Conservation (phyloP, 2,888 invertebrate genomes). For the Alsophila aescularia region DNA sequence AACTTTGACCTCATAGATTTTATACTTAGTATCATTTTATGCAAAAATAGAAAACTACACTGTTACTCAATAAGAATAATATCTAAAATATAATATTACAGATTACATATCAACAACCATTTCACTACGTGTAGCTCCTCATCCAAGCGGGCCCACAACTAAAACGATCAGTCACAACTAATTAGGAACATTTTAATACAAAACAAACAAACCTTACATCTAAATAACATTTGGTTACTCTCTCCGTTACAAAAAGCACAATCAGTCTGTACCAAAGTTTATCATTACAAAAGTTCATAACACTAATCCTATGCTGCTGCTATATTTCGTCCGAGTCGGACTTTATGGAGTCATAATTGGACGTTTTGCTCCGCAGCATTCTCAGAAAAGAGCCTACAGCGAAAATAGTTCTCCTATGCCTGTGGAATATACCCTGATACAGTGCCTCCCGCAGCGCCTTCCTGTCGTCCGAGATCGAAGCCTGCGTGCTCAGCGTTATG, state of each 20-base stretch:
- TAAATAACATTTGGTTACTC: constrained; percentile 49
- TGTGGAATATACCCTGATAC: constrained; percentile 91
- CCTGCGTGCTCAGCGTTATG: constrained; percentile 78
- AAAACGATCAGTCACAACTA: constrained; percentile 62
- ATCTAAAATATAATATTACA: constrained; percentile 1
- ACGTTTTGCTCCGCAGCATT: constrained; percentile 89
- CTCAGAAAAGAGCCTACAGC: constrained; percentile 90
- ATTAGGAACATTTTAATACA: constrained; percentile 80
- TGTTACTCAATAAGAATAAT: constrained; percentile 10
- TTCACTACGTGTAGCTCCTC: constrained; percentile 41
- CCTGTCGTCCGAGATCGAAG: constrained; percentile 83
- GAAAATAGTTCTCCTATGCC: constrained; percentile 90
- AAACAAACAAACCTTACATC: constrained; percentile 59
- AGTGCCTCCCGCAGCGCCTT: constrained; percentile 89
- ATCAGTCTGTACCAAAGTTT: constrained; percentile 73
- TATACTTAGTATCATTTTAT: too few species aligned
- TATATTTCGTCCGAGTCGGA: constrained; percentile 84
- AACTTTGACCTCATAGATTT: too few species aligned
- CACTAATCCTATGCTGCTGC: constrained; percentile 60
- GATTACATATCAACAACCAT: constrained; percentile 43
- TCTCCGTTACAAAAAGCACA: constrained; percentile 69
- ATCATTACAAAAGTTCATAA: constrained; percentile 51
- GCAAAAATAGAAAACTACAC: too few species aligned
- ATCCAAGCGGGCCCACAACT: constrained; percentile 57
- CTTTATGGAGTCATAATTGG: constrained; percentile 90